Evolutionary conservation across 2,797 vertebrate genomes (phyloP), one percentile per base, ranked within the genome.

Genomic region (Semotilus atromaculatus): DNA sequence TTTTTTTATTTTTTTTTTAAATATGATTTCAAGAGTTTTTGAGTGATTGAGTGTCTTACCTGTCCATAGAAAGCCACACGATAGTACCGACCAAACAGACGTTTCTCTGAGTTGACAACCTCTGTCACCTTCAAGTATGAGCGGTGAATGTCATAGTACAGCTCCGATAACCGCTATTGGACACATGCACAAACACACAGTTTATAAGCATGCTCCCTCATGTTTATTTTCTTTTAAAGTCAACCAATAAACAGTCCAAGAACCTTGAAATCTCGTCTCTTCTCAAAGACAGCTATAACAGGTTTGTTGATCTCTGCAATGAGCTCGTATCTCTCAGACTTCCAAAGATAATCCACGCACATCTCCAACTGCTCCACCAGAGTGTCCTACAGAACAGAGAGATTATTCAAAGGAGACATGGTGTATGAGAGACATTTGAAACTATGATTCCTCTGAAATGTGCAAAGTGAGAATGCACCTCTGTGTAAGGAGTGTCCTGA

Each of bases 271-370:
- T 99, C 97, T 84, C 98, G 92, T 85, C 98, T 97, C 90, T 99
- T 99, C 92, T 99, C 98, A 90, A 97, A 99, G 88, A 99, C 98
- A 0, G 96, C 96, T 64, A 99, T 99, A 86, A 99, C 96, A 36
- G 97, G 98, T 58, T 99, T 99, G 94, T 98, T 98, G 93, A 99
- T 97, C 88, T 98, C 97, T 14, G 98, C 98, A 36, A 99, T 97
- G 87, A 99, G 97, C 88, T 99, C 98, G 0, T 99, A 94, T 89
- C 98, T 89, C 92, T 99, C 98, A 0, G 98, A 99, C 87, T 99
- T 99, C 98, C 98, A 99, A 70, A 99, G 95, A 86, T 97, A 98
- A 76, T 99, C 98, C 88, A 97, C 97, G 91, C 97, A 99, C 89
- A 98, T 89, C 88, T 97, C 97, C 88, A 99, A 94, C 94, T 99